A percentile compares a stretch with the other conserved stretches of the same genome.
Conservation (phyloP, 2,113 vertebrate genomes). For the Pseudolaguvia tuberculata region DNA sequence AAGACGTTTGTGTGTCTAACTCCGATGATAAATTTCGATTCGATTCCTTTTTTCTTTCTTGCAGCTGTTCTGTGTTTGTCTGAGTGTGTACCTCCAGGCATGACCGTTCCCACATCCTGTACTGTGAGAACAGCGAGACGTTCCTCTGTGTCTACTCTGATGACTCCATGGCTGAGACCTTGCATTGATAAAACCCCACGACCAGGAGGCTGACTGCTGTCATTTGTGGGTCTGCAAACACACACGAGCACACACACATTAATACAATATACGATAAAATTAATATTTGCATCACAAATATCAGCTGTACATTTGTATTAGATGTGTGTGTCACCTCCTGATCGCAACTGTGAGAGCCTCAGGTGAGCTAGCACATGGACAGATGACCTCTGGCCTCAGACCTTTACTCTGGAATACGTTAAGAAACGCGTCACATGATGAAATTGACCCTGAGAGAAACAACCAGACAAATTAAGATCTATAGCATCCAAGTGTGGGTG, state of each 20-base stretch:
- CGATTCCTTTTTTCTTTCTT: not conserved
- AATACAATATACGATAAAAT: not conserved
- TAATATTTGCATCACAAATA: not conserved
- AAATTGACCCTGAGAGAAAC: slow-evolving; percentile 86
- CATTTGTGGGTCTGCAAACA: slow-evolving; percentile 83
- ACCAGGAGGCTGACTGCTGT: slow-evolving; percentile 94
- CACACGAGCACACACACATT: slow-evolving; percentile 10
- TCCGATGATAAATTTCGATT: too few species aligned
- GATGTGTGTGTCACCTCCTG: slow-evolving; percentile 75
- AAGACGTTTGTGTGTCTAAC: too few species aligned
- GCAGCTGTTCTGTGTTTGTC: not conserved
- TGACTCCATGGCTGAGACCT: slow-evolving; percentile 87
- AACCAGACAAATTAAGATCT: too few species aligned
- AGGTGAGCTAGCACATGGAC: slow-evolving; percentile 95
- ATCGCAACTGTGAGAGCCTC: slow-evolving; percentile 97
- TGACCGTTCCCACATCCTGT: slow-evolving; percentile 94
- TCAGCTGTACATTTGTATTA: not conserved
- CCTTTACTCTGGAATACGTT: slow-evolving; percentile 99
- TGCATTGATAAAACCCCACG: slow-evolving; percentile 97
- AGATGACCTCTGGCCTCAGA: slow-evolving; percentile 93
- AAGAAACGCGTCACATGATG: slow-evolving; percentile 97
- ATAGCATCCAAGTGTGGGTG: too few species aligned
- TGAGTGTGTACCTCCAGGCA: slow-evolving; percentile 82
- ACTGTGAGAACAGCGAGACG: slow-evolving; percentile 94
- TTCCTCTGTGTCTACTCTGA: slow-evolving; percentile 93